phyloP scores from a whole-genome alignment of 2,113 vertebrate species.

The Leptobrachium ailaonicum region DNA sequence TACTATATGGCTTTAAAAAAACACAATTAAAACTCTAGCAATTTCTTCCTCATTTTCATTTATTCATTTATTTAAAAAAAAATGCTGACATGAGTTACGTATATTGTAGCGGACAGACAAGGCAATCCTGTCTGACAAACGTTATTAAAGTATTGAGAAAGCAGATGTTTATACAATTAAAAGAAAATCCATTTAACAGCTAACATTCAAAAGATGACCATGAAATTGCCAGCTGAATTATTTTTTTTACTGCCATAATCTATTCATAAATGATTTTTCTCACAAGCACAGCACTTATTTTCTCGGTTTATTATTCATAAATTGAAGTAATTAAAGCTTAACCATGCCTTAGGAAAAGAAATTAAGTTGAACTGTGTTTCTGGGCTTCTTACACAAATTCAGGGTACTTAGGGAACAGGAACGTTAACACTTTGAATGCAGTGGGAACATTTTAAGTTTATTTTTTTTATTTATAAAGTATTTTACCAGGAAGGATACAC shows the following conservation, averaged over 20 bases:
- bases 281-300: too few species aligned
- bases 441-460: too few species aligned
- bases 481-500: too few species aligned
- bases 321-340: neutral
- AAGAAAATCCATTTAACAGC: conserved; percentile 3
- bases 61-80: neutral
- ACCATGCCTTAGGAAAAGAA: neutral
- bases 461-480: too few species aligned
- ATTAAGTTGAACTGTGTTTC: too few species aligned
- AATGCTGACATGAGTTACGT: neutral
- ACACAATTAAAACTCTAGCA: too few species aligned
- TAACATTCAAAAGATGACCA: neutral
- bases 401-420: too few species aligned
- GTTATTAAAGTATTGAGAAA: neutral
- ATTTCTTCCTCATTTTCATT: too few species aligned
- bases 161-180: conserved; percentile 1
- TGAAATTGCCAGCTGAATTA: neutral
- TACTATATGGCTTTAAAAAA: too few species aligned
- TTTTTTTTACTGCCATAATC: neutral
- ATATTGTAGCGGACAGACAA: neutral
- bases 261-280: neutral
- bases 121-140: neutral
- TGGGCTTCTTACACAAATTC: too few species aligned
- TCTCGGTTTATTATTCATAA: too few species aligned
- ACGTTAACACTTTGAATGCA: too few species aligned